Percentiles rank a stretch among this genome's conserved stretches.
Evolutionary conservation across 2,113 vertebrate genomes (phyloP).

Genomic region (Tiliqua scincoides): DNA sequence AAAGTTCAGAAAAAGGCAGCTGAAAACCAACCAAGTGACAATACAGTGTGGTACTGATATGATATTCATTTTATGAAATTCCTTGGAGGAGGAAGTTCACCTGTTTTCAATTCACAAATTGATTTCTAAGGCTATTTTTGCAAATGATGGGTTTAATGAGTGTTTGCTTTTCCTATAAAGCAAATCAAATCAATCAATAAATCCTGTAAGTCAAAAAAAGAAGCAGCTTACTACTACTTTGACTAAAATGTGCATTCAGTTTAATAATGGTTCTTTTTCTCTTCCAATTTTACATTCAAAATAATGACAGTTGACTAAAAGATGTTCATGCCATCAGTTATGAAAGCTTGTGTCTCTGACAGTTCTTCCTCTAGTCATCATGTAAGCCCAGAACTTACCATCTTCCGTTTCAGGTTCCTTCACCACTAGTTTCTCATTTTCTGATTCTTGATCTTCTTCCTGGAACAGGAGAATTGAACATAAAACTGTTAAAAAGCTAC

Average conservation of each 20-base stretch:
- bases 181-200: too few species aligned
- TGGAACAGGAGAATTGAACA: slow-evolving; percentile 44
- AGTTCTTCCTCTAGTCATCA: not conserved
- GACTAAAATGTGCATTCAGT: too few species aligned
- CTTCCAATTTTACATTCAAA: not conserved
- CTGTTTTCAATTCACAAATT: not conserved
- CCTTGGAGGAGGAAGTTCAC: not conserved
- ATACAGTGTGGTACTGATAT: not conserved
- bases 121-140: not conserved
- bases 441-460: slow-evolving; percentile 70
- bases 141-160: not conserved
- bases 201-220: not conserved
- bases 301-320: not conserved
- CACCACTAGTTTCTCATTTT: slow-evolving; percentile 68
- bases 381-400: slow-evolving; percentile 58
- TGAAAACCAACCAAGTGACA: not conserved
- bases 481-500: not conserved
- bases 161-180: not conserved
- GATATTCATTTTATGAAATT: not conserved
- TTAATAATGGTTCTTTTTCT: not conserved
- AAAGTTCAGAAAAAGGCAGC: too few species aligned
- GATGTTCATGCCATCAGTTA: not conserved
- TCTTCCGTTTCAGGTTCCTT: slow-evolving; percentile 66
- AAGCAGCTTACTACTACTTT: not conserved
- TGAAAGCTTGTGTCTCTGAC: not conserved